Percentiles rank a stretch among this genome's conserved stretches.
These are phyloP conservation scores for Dicycla oo DNA, from an alignment of 2,888 invertebrate genomes.

Conservation along the genomic window DNA sequence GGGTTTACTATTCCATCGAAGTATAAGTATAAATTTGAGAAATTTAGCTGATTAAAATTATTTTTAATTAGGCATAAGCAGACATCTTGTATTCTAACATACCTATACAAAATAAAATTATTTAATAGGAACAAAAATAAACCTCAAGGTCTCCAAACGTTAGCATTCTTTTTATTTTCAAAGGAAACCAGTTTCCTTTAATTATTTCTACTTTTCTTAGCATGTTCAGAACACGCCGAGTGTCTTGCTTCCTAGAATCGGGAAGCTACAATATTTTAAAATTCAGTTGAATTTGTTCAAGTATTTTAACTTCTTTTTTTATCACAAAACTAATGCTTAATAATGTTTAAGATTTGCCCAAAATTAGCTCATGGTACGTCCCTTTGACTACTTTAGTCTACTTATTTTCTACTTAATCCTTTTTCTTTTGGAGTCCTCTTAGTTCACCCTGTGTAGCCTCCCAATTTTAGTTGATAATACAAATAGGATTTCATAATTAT, in stretches of 20 bases:
- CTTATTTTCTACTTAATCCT: too few relatives aligned
- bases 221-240: too few relatives aligned
- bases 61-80: neutral
- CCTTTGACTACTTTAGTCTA: neutral
- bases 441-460: neutral
- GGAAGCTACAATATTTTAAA: neutral
- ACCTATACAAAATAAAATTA: neutral
- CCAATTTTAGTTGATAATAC: neutral
- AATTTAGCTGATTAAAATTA: neutral
- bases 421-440: too few relatives aligned
- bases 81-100: too few relatives aligned
- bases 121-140: neutral
- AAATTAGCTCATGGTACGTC: too few relatives aligned
- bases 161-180: neutral
- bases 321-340: neutral
- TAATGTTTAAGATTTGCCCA: too few relatives aligned
- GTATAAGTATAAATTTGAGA: neutral
- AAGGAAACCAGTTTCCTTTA: neutral
- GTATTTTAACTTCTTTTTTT: too few relatives aligned
- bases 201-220: neutral
- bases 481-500: neutral
- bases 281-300: neutral
- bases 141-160: neutral
- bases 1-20: neutral
- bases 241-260: neutral